Percentiles rank a stretch among this genome's conserved stretches.
Conservation (phyloP, 2,888 invertebrate genomes). For the Amphipyra tragopoginis region DNA sequence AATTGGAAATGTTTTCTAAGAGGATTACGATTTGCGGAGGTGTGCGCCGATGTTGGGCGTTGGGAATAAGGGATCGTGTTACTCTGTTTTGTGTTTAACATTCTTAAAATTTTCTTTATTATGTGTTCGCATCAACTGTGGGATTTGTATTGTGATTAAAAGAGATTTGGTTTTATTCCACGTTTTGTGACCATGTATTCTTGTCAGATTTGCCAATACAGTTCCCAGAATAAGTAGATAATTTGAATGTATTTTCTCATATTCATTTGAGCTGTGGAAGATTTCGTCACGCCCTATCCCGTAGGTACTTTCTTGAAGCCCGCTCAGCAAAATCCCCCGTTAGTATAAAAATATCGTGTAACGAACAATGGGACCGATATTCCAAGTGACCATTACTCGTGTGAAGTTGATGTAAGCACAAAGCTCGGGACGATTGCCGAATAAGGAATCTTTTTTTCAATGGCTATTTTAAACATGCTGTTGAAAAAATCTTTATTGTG, state of each 20-base stretch:
- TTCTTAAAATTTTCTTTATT: constrained; percentile 70
- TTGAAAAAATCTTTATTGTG: constrained; percentile 31
- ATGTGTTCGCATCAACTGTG: constrained; percentile 64
- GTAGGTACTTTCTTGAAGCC: constrained; percentile 52
- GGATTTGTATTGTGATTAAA: constrained; percentile 56
- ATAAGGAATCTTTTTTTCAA: constrained; percentile 59
- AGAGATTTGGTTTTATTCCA: constrained; percentile 38
- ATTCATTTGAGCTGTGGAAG: constrained; percentile 11
- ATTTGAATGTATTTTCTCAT: constrained; percentile 8
- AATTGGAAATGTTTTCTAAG: constrained; percentile 90
- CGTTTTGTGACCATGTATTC: constrained; percentile 13
- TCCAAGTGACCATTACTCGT: constrained; percentile 73
- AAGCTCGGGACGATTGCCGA: constrained; percentile 63
- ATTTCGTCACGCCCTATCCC: constrained; percentile 54
- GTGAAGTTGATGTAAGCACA: constrained; percentile 70
- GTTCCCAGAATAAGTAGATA: background rate
- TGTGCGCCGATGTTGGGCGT: constrained; percentile 78
- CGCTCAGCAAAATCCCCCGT: constrained; percentile 59
- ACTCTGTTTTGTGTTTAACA: constrained; percentile 79
- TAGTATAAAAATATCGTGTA: constrained; percentile 62
- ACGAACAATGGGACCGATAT: constrained; percentile 74
- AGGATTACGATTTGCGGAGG: constrained; percentile 90
- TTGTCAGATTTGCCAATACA: constrained; percentile 12
- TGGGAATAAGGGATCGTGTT: constrained; percentile 82
- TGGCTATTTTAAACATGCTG: constrained; percentile 30